phyloP scores from a whole-genome alignment of 2,888 invertebrate genomes.

The Orthosia gracilis region DNA sequence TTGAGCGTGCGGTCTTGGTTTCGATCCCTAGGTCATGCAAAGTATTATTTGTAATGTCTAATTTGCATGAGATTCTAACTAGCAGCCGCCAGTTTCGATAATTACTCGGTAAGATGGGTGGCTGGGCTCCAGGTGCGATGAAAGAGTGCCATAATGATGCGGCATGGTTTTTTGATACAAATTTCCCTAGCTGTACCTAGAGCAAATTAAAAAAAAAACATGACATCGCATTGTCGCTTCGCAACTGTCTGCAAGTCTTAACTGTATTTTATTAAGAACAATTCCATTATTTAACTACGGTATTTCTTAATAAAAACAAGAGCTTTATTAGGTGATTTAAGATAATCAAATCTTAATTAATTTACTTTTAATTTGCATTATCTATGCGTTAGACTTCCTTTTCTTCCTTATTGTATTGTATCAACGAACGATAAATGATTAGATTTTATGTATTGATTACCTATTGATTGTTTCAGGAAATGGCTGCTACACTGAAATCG shows the following conservation, averaged over 20 bases:
- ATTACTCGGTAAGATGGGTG: fast-evolving
- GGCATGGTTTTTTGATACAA: too few species aligned
- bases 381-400: not conserved
- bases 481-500: not conserved
- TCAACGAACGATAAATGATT: not conserved
- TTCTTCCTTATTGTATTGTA: conserved; percentile 13
- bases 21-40: not conserved
- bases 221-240: not conserved
- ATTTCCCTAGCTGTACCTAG: too few species aligned
- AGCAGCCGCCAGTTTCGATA: not conserved
- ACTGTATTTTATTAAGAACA: not conserved
- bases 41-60: too few species aligned
- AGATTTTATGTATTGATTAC: not conserved
- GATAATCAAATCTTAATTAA: conserved; percentile 1
- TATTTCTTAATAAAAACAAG: not conserved
- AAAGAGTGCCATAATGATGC: too few species aligned
- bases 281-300: not conserved
- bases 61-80: too few species aligned
- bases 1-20: not conserved
- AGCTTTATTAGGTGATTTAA: not conserved
- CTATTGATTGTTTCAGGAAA: not conserved
- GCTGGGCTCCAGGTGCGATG: too few species aligned
- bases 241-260: not conserved
- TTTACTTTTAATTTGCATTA: not conserved
- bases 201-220: not conserved